These are phyloP conservation scores for Cyanoliseus patagonus DNA, from an alignment of 2,113 vertebrate genomes.

Conservation along the genomic window DNA sequence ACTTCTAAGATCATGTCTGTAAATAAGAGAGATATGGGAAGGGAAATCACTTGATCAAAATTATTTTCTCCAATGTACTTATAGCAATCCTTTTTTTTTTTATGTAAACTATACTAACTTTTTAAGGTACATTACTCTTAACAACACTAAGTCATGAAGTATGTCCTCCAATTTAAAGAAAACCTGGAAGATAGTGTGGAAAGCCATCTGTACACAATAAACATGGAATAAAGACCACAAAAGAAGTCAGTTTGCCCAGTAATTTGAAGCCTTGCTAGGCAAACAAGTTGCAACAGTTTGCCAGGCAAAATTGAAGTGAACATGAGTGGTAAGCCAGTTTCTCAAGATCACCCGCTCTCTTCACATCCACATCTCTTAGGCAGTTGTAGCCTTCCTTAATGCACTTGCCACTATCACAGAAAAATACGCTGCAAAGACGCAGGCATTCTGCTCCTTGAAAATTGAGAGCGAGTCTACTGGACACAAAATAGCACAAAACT, in stretches of 20 bases:
- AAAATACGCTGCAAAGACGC: background rate
- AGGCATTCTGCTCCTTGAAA: background rate
- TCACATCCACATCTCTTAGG: background rate
- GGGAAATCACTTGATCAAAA: background rate
- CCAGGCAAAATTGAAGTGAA: background rate
- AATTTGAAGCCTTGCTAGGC: background rate
- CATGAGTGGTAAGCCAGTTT: background rate
- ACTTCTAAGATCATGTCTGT: background rate
- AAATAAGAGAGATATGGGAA: background rate
- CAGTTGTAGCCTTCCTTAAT: background rate
- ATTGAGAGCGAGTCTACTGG: rapidly evolving
- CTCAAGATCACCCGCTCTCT: background rate
- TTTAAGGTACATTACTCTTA: background rate
- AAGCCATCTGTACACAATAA: background rate
- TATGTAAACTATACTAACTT: background rate
- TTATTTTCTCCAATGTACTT: background rate
- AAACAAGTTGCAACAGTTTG: background rate
- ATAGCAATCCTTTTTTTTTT: background rate
- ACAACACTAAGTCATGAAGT: background rate
- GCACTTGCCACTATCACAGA: background rate
- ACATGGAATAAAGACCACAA: background rate
- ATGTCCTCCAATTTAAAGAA: background rate
- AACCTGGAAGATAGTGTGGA: background rate
- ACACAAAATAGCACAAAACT: background rate
- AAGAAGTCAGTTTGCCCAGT: background rate